Evolutionary conservation across 1,140 invertebrate genomes (phyloP), one percentile per base, ranked within the genome.

Genomic region (Drosophila nikananu): DNA sequence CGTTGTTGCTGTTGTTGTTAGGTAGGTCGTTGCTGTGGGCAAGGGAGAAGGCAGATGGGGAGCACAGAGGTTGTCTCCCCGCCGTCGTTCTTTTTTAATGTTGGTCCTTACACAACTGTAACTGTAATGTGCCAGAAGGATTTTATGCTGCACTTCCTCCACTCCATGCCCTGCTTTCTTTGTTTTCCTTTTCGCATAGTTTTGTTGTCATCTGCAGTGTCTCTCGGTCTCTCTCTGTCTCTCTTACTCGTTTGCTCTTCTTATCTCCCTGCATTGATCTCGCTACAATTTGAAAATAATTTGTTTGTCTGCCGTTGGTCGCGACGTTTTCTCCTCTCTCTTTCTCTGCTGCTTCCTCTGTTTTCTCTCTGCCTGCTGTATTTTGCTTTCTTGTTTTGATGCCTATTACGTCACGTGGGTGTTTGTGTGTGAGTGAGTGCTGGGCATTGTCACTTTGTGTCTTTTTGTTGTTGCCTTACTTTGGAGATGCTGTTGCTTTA

Each of bases 61-160:
- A 37, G 60, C 35, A 15, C 19, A 42, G 27, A 65, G 72, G 58
- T 66, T 66, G 60, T 66, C 46, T 70, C 63, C 35, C 25, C 35
- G 37, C 17, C 23, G 15, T 68, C 13, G 30, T 32, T 12, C 4
- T 9, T 27, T 63, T 76, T 72, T 67, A 58, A 77, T 81, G 63
- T 59, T 86, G 67, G 81, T 84, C 83, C 83, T 86, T 76, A 86
- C 83, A 86, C 83, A 86, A 86, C 80, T 86, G 83, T 79, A 82
- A 86, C 81, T 86, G 79, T 86, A 86, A 86, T 86, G 83, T 65
- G 83, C 70, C 68, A 82, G 83, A 80, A 86, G 83, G 83, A 86
- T 84, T 84, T 83, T 65, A 65, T 86, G 75, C 62, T 82, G 55
- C 57, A 59, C 76, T 70, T 62, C 67, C 41, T 32, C 39, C 23